Conservation (phyloP, 1,140 invertebrate genomes). For the Forficula auricularia region DNA sequence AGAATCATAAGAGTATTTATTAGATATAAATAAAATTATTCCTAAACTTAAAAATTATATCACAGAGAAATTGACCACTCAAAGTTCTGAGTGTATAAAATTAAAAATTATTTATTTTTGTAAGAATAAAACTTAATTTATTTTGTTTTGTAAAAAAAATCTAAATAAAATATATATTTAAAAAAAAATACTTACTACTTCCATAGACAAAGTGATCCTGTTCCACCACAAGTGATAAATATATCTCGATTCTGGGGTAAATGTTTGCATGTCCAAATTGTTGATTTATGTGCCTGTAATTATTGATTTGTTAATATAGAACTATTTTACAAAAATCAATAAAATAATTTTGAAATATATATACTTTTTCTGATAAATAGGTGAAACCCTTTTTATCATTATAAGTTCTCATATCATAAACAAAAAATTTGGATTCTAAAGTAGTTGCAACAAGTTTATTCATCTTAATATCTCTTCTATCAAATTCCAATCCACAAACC, state of each 20-base stretch:
- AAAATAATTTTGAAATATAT: no score
- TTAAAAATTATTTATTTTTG: no score
- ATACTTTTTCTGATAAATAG: constrained; percentile 52
- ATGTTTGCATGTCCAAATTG: constrained; percentile 72
- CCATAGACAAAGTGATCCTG: constrained; percentile 75
- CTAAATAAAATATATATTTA: no score
- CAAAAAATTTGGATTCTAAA: constrained; percentile 78
- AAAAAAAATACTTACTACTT: constrained; percentile 57
- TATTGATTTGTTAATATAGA: constrained; percentile 5
- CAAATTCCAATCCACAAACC: constrained; percentile 81
- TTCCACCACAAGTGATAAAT: constrained; percentile 80
- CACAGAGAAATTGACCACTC: no score
- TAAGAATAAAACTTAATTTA: no score
- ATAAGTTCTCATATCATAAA: constrained; percentile 76
- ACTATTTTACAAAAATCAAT: neutral
- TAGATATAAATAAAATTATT: no score
- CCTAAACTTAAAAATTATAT: no score
- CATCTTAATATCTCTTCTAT: constrained; percentile 84
- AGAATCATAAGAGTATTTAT: no score
- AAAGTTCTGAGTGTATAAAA: no score
- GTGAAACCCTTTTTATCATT: constrained; percentile 78
- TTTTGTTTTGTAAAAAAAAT: no score
- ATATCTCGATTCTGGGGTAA: constrained; percentile 86
- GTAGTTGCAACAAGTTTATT: constrained; percentile 87
- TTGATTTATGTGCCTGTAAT: constrained; percentile 51